Evolutionary conservation across 2,113 vertebrate genomes (phyloP).

Genomic region (Trogon melanurus): DNA sequence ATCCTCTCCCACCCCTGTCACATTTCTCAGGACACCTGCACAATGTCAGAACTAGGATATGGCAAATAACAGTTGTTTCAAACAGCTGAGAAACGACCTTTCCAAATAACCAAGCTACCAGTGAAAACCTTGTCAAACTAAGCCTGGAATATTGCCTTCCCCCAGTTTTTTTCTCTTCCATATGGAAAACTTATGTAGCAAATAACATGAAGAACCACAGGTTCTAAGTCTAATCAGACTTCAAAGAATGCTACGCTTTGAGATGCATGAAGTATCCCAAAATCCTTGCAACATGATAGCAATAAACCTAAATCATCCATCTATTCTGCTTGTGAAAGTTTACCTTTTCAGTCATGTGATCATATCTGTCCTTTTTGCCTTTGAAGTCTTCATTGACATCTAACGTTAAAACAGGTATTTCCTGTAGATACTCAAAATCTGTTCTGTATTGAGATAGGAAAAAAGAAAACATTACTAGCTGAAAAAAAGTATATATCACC

Average conservation of each 20-base stretch:
- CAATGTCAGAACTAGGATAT: not conserved
- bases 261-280: not conserved
- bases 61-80: not conserved
- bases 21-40: not conserved
- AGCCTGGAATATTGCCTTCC: not conserved
- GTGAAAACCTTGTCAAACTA: not conserved
- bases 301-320: not conserved
- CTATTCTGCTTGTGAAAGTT: not conserved
- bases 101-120: not conserved
- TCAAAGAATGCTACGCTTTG: not conserved
- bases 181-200: not conserved
- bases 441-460: slow-evolving; percentile 74
- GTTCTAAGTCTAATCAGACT: not conserved
- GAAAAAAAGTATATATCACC: not conserved
- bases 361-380: slow-evolving; percentile 72
- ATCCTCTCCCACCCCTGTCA: not conserved
- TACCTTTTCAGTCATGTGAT: slow-evolving; percentile 92
- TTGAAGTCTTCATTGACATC: slow-evolving; percentile 92
- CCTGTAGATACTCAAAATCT: slow-evolving; percentile 86
- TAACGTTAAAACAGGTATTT: slow-evolving; percentile 86
- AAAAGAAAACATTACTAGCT: not conserved
- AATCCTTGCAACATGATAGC: not conserved
- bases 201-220: not conserved
- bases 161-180: too few species aligned
- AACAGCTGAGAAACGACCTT: not conserved